Evolutionary conservation across 2,888 invertebrate genomes (phyloP), one percentile per base, ranked within the genome.

Genomic region (Euphydryas editha): DNA sequence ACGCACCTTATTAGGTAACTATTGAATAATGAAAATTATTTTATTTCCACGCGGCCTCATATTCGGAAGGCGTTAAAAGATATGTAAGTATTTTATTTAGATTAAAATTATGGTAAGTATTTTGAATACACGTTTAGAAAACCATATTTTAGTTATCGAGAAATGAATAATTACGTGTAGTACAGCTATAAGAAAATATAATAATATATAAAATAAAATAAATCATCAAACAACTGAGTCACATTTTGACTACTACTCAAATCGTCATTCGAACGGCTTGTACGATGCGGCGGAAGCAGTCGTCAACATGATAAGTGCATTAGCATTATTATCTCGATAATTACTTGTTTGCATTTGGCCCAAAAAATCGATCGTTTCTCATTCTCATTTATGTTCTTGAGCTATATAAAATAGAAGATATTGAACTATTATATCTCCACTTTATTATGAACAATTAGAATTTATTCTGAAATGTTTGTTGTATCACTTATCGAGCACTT

Each of bases 301-400:
- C 86, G 88, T 88, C 86, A 88, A 88, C 88, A 90, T 84, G 90
- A 92, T 91, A 91, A 92, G 90, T 91, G 90, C 91, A 92, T 92
- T 92, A 92, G 90, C 92, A 92, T 92, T 92, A 90, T 90, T 92
- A 92, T 92, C 92, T 90, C 86, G 81, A 89, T 90, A 91, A 92
- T 92, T 92, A 91, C 90, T 90, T 86, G 86, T 87, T 85, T 90
- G 90, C 89, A 90, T 91, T 92, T 90, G 88, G 85, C 87, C 91
- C 86, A 86, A 92, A 91, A 68, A 71, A 56, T 61, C 54, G 57
- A 64, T 62, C 62, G 66, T 54, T 65, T 65, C 79, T 86, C 84
- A 82, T 83, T 86, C 85, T 90, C 88, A 85, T 87, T 89, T 88
- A 88, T 85, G 78, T 79, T 75, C 80, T 80, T 79, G 75, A 80